Conservation (phyloP, 2,888 invertebrate genomes). For the Quadriops clusia region DNA sequence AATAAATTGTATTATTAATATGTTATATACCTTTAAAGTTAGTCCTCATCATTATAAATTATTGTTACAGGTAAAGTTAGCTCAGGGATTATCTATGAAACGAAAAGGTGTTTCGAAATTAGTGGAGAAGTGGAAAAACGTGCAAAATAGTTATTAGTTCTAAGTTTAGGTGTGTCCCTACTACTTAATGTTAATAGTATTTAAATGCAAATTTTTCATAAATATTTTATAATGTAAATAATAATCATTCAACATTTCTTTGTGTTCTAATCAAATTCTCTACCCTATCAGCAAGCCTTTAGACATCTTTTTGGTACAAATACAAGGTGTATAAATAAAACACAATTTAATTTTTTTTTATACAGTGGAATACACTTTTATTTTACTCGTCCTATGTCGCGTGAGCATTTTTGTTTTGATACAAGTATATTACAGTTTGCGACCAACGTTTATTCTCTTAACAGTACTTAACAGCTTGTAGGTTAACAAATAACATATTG, state of each 20-base stretch:
- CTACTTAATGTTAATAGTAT: conserved; percentile 1
- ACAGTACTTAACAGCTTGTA: conserved; percentile 41
- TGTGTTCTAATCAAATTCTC: too few relatives aligned
- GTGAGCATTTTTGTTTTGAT: conserved; percentile 39
- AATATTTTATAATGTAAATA: too few relatives aligned
- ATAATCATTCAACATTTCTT: too few relatives aligned
- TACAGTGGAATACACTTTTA: conserved; percentile 35
- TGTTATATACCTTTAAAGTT: neutral
- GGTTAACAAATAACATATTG: conserved; percentile 40
- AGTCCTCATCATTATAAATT: neutral
- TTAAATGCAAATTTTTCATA: too few relatives aligned
- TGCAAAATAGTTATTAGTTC: conserved; percentile 44
- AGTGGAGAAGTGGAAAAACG: conserved; percentile 62
- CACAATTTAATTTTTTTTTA: too few relatives aligned
- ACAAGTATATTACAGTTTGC: conserved; percentile 39
- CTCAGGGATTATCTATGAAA: conserved; percentile 49
- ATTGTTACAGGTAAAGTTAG: conserved; percentile 41
- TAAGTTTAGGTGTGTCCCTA: conserved; percentile 6
- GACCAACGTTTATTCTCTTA: conserved; percentile 36
- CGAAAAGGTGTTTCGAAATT: conserved; percentile 57
- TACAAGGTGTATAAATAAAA: too few relatives aligned
- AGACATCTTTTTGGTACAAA: too few relatives aligned
- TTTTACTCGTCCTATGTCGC: conserved; percentile 35
- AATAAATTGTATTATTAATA: conserved; percentile 5
- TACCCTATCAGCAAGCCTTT: too few relatives aligned